Conservation (phyloP, 2,888 invertebrate genomes). For the Acleris literana region DNA sequence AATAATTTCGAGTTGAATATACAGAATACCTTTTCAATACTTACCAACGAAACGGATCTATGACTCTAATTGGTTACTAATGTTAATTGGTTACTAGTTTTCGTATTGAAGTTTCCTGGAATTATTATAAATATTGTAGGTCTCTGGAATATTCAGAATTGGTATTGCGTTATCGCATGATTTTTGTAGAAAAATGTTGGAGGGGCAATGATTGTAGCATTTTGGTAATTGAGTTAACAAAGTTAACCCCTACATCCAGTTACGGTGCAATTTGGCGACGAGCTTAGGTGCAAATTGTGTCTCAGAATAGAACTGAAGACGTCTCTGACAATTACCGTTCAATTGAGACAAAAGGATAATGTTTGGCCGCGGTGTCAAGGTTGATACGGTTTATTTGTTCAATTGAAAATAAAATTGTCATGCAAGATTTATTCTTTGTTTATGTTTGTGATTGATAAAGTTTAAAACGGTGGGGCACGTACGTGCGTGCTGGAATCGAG, state of each 20-base stretch:
- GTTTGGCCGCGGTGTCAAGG: slow-evolving; percentile 79
- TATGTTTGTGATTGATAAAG: slow-evolving; percentile 38
- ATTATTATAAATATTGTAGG: slow-evolving; percentile 33
- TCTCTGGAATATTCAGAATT: slow-evolving; percentile 28
- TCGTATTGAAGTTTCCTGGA: slow-evolving; percentile 63
- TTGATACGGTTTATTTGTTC: slow-evolving; percentile 62
- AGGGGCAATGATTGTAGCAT: not conserved
- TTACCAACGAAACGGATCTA: slow-evolving; percentile 41
- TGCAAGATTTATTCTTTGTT: slow-evolving; percentile 61
- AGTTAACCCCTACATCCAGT: slow-evolving; percentile 52
- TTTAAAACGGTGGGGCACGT: slow-evolving; percentile 3
- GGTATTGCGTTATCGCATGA: slow-evolving; percentile 45
- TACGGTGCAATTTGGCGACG: slow-evolving; percentile 75
- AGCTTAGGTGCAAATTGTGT: slow-evolving; percentile 76
- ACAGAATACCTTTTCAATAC: slow-evolving; percentile 1
- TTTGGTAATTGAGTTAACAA: slow-evolving; percentile 41
- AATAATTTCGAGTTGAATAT: slow-evolving; percentile 3
- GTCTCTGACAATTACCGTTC: slow-evolving; percentile 76
- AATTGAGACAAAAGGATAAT: slow-evolving; percentile 83
- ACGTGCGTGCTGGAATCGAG: slow-evolving; percentile 1
- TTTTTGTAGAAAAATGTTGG: not conserved
- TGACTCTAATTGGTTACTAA: slow-evolving; percentile 41
- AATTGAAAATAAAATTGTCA: slow-evolving; percentile 76
- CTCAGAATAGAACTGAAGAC: slow-evolving; percentile 76
- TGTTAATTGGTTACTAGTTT: slow-evolving; percentile 39